Conservation (phyloP, 1,140 invertebrate genomes). For the Mylabris phalerata region DNA sequence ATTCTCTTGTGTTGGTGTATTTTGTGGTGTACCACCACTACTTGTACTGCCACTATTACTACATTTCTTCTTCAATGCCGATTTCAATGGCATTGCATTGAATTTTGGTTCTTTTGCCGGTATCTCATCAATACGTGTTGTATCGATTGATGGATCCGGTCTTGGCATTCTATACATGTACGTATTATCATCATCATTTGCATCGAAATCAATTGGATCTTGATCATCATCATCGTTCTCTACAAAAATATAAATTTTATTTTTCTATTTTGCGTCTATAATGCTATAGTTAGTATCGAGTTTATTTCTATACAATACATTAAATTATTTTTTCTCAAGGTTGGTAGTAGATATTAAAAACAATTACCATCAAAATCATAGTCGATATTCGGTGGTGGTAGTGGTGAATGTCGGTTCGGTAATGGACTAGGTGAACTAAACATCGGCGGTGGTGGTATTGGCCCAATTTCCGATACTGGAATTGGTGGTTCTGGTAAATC, state of each 20-base stretch:
- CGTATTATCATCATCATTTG: constrained; percentile 44
- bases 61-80: constrained; percentile 78
- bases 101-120: constrained; percentile 82
- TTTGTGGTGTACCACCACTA: constrained; percentile 55
- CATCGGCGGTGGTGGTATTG: constrained; percentile 92
- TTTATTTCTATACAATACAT: too few species aligned
- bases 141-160: constrained; percentile 64
- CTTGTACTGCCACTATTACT: constrained; percentile 45
- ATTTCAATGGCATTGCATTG: constrained; percentile 84
- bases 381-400: constrained; percentile 44
- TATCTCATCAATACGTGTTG: constrained; percentile 77
- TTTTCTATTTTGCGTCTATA: not conserved
- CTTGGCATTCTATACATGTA: constrained; percentile 49
- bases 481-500: constrained; percentile 86
- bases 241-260: not conserved
- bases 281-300: not conserved
- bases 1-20: constrained; percentile 72
- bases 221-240: constrained; percentile 43
- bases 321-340: too few species aligned
- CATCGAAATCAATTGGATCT: constrained; percentile 55
- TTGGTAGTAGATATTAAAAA: too few species aligned
- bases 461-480: constrained; percentile 85
- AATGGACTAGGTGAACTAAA: constrained; percentile 84
- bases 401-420: constrained; percentile 44
- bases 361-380: constrained; percentile 60